phyloP scores from a whole-genome alignment of 2,113 vertebrate genomes.

The Stegastes partitus region DNA sequence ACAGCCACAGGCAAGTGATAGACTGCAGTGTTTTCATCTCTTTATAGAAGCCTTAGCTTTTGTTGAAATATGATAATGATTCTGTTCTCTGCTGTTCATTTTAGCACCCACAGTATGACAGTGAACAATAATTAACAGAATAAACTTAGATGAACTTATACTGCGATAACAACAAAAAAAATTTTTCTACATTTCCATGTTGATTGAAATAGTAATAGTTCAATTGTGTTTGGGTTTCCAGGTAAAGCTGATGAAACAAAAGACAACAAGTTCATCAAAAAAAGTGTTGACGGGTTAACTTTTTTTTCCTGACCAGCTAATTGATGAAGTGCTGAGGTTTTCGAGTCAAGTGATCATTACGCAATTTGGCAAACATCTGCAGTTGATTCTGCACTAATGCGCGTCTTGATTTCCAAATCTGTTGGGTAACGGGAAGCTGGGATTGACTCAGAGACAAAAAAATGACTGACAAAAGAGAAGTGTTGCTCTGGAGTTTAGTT shows the following conservation, averaged over 20 bases:
- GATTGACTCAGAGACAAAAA: conserved; percentile 34
- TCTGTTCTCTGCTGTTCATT: conserved; percentile 59
- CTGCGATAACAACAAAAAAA: neutral
- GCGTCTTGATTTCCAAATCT: conserved; percentile 34
- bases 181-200: too few relatives aligned
- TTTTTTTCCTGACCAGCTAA: conserved; percentile 14
- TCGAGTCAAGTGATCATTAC: conserved; percentile 18
- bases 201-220: neutral
- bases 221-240: conserved; percentile 7
- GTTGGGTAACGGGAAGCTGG: conserved; percentile 13
- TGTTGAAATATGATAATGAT: conserved; percentile 77
- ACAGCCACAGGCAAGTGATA: conserved; percentile 73
- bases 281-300: conserved; percentile 2
- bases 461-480: conserved; percentile 20
- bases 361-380: conserved; percentile 39
- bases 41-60: conserved; percentile 67
- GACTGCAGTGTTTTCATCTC: conserved; percentile 75
- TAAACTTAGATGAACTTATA: conserved; percentile 9
- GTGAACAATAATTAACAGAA: conserved; percentile 43
- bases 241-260: conserved; percentile 20
- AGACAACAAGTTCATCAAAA: neutral
- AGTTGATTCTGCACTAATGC: conserved; percentile 42
- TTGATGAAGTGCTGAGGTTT: conserved; percentile 16
- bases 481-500: too few relatives aligned
- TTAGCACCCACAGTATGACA: conserved; percentile 35